Evolutionary conservation across 2,797 vertebrate genomes (phyloP).

Genomic region (Tragopan temminckii): DNA sequence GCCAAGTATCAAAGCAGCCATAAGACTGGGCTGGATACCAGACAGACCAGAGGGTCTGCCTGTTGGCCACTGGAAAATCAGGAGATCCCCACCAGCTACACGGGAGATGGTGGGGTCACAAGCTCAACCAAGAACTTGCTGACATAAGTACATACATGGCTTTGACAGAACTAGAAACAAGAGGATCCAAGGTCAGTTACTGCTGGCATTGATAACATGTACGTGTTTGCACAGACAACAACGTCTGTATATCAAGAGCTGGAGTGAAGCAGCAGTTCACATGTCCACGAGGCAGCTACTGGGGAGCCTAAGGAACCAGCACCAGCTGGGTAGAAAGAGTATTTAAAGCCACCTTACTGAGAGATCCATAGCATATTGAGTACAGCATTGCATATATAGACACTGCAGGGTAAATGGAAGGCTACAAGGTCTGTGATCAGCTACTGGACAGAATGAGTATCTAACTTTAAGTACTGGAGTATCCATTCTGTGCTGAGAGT

Average conservation of each 20-base stretch:
- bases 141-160: accelerated
- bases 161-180: background rate
- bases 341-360: background rate
- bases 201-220: background rate
- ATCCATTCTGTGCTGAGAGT: accelerated
- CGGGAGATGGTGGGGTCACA: background rate
- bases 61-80: background rate
- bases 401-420: background rate
- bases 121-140: background rate
- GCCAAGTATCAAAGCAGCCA: accelerated
- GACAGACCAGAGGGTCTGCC: background rate
- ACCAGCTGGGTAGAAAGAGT: accelerated
- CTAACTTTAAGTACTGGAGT: background rate
- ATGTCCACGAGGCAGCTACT: background rate
- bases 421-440: background rate
- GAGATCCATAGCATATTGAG: background rate
- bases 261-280: background rate
- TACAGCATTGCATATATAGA: accelerated
- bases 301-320: background rate
- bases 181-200: background rate
- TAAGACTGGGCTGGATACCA: background rate
- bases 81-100: background rate
- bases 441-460: background rate
- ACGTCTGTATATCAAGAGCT: background rate
- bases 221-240: accelerated